Percentiles rank a stretch among this genome's conserved stretches.
Evolutionary conservation across 2,113 vertebrate species (phyloP).

Genomic region (Neolamprologus toae): DNA sequence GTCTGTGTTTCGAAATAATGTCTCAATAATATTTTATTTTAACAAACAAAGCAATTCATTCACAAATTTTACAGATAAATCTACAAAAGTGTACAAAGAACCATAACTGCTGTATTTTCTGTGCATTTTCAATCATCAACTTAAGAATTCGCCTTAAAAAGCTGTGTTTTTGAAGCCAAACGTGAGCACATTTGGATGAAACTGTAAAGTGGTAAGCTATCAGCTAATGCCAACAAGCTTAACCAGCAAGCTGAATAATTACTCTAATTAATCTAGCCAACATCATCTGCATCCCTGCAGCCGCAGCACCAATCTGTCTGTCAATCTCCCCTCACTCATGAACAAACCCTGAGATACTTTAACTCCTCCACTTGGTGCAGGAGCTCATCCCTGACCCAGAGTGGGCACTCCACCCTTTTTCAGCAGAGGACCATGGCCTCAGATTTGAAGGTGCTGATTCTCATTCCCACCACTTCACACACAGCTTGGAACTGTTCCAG

Average conservation of each 20-base stretch:
- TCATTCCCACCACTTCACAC: not conserved
- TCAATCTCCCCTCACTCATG: not conserved
- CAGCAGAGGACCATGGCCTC: not conserved
- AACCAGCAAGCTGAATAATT: not conserved
- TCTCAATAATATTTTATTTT: not conserved
- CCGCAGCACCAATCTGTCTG: not conserved
- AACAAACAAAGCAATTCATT: not conserved
- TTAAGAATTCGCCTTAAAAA: not conserved
- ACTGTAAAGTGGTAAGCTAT: not conserved
- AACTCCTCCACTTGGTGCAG: not conserved
- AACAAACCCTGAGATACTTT: fast-evolving
- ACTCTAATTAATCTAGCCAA: fast-evolving
- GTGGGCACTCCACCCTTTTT: not conserved
- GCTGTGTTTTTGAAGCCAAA: not conserved
- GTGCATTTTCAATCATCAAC: not conserved
- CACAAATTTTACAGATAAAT: not conserved
- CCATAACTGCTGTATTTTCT: not conserved
- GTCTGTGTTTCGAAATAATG: not conserved
- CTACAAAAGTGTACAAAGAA: not conserved
- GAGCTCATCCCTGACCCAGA: not conserved
- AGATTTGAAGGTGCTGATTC: not conserved
- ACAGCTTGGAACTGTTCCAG: not conserved
- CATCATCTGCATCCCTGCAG: not conserved
- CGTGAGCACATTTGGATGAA: not conserved
- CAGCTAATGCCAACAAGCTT: not conserved